Evolutionary conservation across 2,797 vertebrate species (phyloP).

Genomic region (Coendou prehensilis): DNA sequence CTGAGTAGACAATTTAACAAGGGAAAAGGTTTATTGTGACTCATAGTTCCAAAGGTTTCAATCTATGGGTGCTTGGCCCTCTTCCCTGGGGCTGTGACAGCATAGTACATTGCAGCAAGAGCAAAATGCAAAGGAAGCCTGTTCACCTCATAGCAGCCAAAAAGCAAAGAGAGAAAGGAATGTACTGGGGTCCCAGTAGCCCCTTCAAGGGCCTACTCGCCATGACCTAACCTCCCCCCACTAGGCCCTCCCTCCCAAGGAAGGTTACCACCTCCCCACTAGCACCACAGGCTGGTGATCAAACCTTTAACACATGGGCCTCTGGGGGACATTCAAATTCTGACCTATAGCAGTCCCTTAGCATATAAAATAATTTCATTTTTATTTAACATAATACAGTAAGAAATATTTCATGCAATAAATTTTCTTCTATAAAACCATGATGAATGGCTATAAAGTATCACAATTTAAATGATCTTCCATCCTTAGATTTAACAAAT

Average conservation of each 20-base stretch:
- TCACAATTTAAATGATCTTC: neutral
- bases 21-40: neutral
- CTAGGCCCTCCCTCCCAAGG: neutral
- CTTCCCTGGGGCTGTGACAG: neutral
- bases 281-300: neutral
- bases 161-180: neutral
- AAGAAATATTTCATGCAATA: slow-evolving; percentile 1
- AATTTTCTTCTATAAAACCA: slow-evolving; percentile 3
- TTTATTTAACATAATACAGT: neutral
- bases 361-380: neutral
- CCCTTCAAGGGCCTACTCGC: neutral
- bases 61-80: neutral
- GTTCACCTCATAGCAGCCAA: neutral
- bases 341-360: neutral
- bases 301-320: neutral
- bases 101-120: neutral
- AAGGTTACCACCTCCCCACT: neutral
- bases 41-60: neutral
- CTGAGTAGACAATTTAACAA: neutral
- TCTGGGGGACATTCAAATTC: neutral
- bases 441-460: neutral
- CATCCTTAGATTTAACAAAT: neutral
- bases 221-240: neutral
- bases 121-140: neutral
- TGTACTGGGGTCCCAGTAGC: neutral